Percentiles rank a stretch among this genome's conserved stretches.
Conservation (phyloP, 2,113 vertebrate species). For the Aythya baeri region DNA sequence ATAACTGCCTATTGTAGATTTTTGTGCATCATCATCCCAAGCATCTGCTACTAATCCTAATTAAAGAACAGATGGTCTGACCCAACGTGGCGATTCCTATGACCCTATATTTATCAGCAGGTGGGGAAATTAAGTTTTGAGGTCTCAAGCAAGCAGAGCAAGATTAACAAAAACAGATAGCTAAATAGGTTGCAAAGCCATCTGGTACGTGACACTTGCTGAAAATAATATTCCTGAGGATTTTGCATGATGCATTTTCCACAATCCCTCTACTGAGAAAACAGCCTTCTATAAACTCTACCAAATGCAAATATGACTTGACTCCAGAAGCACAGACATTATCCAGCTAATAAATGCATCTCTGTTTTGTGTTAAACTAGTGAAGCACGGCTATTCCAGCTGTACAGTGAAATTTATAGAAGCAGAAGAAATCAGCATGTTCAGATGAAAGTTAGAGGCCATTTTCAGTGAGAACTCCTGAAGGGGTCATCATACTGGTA, state of each 20-base stretch:
- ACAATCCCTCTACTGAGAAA: not conserved
- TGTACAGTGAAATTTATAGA: not conserved
- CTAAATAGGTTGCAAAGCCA: not conserved
- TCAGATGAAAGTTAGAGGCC: not conserved
- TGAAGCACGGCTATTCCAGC: not conserved
- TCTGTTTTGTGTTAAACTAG: not conserved
- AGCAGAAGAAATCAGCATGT: not conserved
- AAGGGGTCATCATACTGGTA: not conserved
- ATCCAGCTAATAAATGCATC: not conserved
- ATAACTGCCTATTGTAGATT: not conserved
- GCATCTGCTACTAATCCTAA: conserved; percentile 36
- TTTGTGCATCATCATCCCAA: conserved; percentile 2
- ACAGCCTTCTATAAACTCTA: not conserved
- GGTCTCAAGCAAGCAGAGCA: conserved; percentile 14
- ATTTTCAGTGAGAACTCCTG: not conserved
- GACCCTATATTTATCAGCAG: conserved; percentile 35
- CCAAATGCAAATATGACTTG: not conserved
- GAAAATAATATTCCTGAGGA: not conserved
- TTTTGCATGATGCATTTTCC: not conserved
- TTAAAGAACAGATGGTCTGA: conserved; percentile 54
- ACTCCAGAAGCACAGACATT: not conserved
- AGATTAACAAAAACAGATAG: conserved; percentile 21
- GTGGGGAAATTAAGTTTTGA: conserved; percentile 46
- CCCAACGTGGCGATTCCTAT: not conserved
- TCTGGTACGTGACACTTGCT: not conserved